phyloP scores from a whole-genome alignment of 2,113 vertebrate species.

The Barbus barbus region DNA sequence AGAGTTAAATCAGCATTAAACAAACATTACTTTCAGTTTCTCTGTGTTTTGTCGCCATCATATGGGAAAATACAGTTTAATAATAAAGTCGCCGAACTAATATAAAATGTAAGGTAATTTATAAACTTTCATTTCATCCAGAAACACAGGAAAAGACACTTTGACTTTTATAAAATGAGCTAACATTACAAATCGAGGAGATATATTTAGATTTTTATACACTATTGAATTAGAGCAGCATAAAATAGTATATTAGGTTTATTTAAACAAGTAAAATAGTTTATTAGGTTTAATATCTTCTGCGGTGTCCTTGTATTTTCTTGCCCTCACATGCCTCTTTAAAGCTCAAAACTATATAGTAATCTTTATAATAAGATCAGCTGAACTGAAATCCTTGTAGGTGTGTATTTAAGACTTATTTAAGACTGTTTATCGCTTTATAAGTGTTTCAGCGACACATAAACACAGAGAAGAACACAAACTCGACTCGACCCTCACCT shows the following conservation, averaged over 20 bases:
- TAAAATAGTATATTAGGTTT: neutral
- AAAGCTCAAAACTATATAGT: neutral
- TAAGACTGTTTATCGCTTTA: neutral
- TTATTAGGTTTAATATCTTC: neutral
- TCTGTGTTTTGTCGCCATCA: no score
- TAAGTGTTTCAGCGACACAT: neutral
- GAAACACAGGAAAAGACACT: neutral
- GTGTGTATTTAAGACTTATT: neutral
- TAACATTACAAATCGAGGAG: neutral
- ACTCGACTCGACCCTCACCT: slow-evolving; percentile 52
- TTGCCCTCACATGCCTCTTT: neutral
- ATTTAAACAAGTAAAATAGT: neutral
- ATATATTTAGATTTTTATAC: neutral
- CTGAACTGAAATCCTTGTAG: neutral
- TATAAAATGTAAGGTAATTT: neutral
- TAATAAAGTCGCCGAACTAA: neutral
- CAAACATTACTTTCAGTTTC: no score
- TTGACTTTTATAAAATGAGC: no score
- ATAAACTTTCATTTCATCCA: neutral
- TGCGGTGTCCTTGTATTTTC: slow-evolving; percentile 16
- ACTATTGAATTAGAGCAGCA: neutral
- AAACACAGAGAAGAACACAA: neutral
- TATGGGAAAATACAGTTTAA: no score
- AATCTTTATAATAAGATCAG: neutral
- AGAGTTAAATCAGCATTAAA: no score